Evolutionary conservation across 2,797 vertebrate genomes (phyloP), one percentile per base, ranked within the genome.

Genomic region (Microctenopoma lineatum): DNA sequence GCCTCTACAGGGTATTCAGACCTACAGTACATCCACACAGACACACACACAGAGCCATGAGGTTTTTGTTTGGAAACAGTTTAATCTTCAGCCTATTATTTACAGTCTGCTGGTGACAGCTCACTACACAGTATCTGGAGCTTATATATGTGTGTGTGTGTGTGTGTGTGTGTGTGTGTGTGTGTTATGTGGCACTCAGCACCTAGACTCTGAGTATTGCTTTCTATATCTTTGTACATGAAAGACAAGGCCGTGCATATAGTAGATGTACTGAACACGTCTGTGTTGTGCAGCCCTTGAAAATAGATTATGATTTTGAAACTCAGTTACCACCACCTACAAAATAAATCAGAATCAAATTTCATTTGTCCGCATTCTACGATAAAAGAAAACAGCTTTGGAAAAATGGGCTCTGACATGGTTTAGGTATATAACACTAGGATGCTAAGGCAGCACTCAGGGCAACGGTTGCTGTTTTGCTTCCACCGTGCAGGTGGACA

Each of bases 1-100:
- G 61, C 68, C 80, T 71, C 77, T 48, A 41, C 63, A 57, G 75
- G 70, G 66, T 56, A 68, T 79, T 84, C 68, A 71, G 67, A 78
- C 59, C 4, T 47, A 77, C 60, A 60, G 41, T 47, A 46, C 68
- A 73, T n/a, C 66, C 56, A 61, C 46, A 45, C 26, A 66, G 15
- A 26, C 38, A 34, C 50, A 58, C 13, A 58, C 39, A 56, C 29
- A 58, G 59, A 61, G 60, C 50, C 25, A 58, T 52, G 45, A 2
- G 9, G 12, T 64, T 68, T 84, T 68, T 81, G 63, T 77, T 81
- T 71, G 58, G 72, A 80, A 67, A 81, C 12, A 13, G 66, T 84
- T 84, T 83, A 60, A 76, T 84, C 70, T 82, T 67, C 66, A 73
- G 75, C 69, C 59, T 71, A 75, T 88, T 89, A 89, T 85, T 87